Percentiles rank a stretch among this genome's conserved stretches.
Evolutionary conservation across 2,888 invertebrate species (phyloP).

Genomic region (Tortricodes alternella): DNA sequence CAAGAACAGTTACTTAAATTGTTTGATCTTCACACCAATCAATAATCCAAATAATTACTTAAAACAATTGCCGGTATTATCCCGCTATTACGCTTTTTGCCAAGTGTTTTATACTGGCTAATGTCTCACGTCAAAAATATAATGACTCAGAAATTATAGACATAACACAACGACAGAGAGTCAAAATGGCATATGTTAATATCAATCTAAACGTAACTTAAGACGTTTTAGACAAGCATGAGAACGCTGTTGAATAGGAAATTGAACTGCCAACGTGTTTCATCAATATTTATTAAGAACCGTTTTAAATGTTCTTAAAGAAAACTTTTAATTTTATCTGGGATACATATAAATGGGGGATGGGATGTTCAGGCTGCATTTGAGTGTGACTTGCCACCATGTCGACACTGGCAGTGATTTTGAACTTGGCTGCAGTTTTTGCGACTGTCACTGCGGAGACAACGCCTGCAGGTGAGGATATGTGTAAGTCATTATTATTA

Average conservation of each 20-base stretch:
- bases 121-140: conserved; percentile 37
- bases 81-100: conserved; percentile 23
- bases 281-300: conserved; percentile 61
- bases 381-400: conserved; percentile 51
- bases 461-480: conserved; percentile 44
- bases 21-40: conserved; percentile 32
- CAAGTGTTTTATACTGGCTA: conserved; percentile 15
- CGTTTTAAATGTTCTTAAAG: conserved; percentile 51
- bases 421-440: conserved; percentile 40
- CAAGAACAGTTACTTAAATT: conserved; percentile 34
- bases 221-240: not conserved
- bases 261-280: conserved; percentile 49
- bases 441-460: too few species aligned
- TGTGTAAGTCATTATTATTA: too few species aligned
- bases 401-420: conserved; percentile 43
- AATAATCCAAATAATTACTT: conserved; percentile 45
- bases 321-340: conserved; percentile 56
- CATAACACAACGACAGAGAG: conserved; percentile 25
- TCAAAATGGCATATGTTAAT: not conserved
- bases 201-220: not conserved
- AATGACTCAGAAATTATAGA: conserved; percentile 58
- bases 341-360: conserved; percentile 59
- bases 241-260: conserved; percentile 37
- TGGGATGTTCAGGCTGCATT: conserved; percentile 54
- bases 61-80: conserved; percentile 39